Evolutionary conservation across 1,140 invertebrate species (phyloP), one percentile per base, ranked within the genome.

Genomic region (Hypsibius dujardini): DNA sequence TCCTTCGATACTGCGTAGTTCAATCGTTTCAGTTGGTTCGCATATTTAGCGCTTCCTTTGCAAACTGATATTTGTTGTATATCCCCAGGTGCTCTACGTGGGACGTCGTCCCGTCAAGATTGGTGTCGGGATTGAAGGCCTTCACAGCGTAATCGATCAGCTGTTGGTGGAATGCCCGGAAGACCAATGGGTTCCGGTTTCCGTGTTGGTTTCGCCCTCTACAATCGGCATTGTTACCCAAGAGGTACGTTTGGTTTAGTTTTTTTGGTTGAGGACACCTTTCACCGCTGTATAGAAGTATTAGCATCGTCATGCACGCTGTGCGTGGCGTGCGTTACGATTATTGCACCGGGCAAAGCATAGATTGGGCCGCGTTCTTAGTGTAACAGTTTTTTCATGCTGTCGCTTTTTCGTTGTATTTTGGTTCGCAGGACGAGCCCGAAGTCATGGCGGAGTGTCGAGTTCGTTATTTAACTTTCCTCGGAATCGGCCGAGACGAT

Each of bases 401-500:
- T 69, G 7, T 28, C 28, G 42, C 28, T 46, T 46, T 71, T n/a
- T 15, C 15, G 3, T 60, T 71, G 59, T 59, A 69, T 73, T 70
- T 74, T 59, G 62, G 70, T 50, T 72, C 67, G 46, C 69, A 89
- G 87, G 87, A 89, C 74, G 87, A 87, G 71, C 81, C 77, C 67
- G 86, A 85, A 74, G 83, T 90, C 60, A 83, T 95, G 76, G 86
- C 90, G 72, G 92, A 96, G 80, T 95, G 92, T 79, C 85, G 93
- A 74, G 92, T 97, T 45, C 85, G 94, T 71, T 97, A 92, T 81
- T 83, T 97, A 72, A 94, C 92, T 70, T 97, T 97, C 83, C 85
- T 96, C 78, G 94, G 94, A 70, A 95, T 96, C 78, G 91, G 92
- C 1, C 85, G 86, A 74, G 76, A 79, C 71, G 90, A 93, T 81